Conservation (phyloP, 2,888 invertebrate genomes). For the Apomyelois bistriatella region DNA sequence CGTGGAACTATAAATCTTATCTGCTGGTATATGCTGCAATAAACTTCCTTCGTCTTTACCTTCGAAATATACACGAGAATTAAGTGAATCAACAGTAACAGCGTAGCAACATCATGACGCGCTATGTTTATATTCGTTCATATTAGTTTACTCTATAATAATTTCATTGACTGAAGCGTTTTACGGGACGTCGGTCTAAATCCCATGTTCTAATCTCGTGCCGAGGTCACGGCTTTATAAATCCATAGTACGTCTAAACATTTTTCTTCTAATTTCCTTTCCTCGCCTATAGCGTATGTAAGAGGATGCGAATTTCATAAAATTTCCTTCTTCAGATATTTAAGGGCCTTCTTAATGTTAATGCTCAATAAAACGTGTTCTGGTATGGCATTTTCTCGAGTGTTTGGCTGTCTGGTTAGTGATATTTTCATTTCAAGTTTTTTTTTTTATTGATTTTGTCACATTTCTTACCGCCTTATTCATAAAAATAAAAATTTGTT, state of each 20-base stretch:
- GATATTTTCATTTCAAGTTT: no score
- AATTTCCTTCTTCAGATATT: slow-evolving; percentile 22
- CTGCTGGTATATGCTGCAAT: slow-evolving; percentile 57
- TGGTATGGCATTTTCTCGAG: no score
- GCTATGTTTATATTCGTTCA: slow-evolving; percentile 59
- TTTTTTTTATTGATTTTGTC: no score
- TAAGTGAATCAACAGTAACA: slow-evolving; percentile 55
- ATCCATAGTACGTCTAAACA: slow-evolving; percentile 2
- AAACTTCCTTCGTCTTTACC: slow-evolving; percentile 70
- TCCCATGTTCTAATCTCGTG: slow-evolving; percentile 13
- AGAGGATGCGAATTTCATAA: slow-evolving; percentile 27
- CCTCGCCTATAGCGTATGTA: slow-evolving; percentile 20
- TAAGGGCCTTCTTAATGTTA: not conserved
- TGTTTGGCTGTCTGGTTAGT: no score
- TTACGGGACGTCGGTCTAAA: slow-evolving; percentile 34
- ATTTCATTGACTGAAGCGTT: slow-evolving; percentile 70
- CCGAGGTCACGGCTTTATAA: slow-evolving; percentile 7
- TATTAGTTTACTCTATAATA: slow-evolving; percentile 67
- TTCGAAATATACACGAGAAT: slow-evolving; percentile 51
- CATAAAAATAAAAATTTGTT: no score
- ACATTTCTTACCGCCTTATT: no score
- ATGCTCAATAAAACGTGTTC: no score
- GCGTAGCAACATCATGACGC: slow-evolving; percentile 66
- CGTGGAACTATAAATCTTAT: slow-evolving; percentile 68
- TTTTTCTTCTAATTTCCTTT: slow-evolving; percentile 29